phyloP scores from a whole-genome alignment of 2,888 invertebrate genomes.

The Scaeva pyrastri region DNA sequence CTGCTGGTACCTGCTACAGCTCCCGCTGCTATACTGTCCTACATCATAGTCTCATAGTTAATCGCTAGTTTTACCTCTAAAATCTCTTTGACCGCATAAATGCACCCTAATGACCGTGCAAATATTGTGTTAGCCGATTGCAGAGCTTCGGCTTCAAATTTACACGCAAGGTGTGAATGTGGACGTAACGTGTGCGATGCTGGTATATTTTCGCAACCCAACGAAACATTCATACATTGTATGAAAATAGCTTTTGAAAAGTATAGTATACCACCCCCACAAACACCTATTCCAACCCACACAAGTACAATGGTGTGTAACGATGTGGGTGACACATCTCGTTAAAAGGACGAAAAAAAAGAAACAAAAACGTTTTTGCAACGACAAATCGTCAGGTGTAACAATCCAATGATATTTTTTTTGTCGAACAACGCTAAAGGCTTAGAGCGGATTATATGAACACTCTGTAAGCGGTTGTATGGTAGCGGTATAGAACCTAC shows the following conservation, averaged over 20 bases:
- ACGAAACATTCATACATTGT: conserved; percentile 16
- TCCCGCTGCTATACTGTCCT: no score
- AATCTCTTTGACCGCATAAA: conserved; percentile 69
- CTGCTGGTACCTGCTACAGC: background rate
- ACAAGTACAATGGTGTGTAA: background rate
- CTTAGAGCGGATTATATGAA: conserved; percentile 70
- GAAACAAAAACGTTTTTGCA: background rate
- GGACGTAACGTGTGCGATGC: conserved; percentile 29
- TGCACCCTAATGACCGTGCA: conserved; percentile 67
- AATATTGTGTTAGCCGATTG: conserved; percentile 61
- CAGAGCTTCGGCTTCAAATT: conserved; percentile 34
- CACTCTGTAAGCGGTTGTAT: conserved; percentile 43
- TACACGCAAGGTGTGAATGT: conserved; percentile 57
- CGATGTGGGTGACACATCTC: conserved; percentile 8
- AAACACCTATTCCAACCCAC: no score
- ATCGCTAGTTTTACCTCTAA: conserved; percentile 57
- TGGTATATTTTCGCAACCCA: conserved; percentile 31
- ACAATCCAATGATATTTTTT: conserved; percentile 54
- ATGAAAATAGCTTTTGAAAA: background rate
- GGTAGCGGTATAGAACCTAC: no score
- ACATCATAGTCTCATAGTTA: conserved; percentile 18
- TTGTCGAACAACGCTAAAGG: conserved; percentile 47
- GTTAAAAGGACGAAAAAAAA: background rate
- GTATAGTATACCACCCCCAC: background rate
- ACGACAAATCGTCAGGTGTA: conserved; percentile 43